Base-by-base conservation (phyloP, 1,140 invertebrate species). In the Philopotamus ludificatus region DNA sequence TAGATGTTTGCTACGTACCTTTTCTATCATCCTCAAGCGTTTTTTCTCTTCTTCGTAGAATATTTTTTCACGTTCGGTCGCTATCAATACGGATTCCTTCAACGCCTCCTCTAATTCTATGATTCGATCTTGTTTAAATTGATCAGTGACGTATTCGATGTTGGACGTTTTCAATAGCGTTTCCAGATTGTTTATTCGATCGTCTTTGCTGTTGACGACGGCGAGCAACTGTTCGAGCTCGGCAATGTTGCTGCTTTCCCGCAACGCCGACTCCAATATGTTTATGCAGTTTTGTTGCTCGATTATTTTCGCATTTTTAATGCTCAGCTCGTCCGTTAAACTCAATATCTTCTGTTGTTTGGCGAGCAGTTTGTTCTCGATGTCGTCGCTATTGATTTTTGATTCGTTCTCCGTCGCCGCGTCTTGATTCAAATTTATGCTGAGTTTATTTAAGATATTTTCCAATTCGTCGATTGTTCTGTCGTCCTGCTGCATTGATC, bases 71-170 rank as follows among this genome's bases (percentile, higher is more conserved):
- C 83, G 77, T 59, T 89, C 85, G 1, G 83, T 82, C 12, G 85
- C 83, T 65, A 89, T 85, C 67, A 83, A 73, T 28, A 89, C 81
- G 22, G 84, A 87, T 71, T 87, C 85, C 63, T 86, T 83, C 21
- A 94, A 77, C 3, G 90, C 90, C 63, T 91, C 85, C 75, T 94
- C 90, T 45, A 95, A 75, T 77, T 93, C 90, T 69, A 89, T 82
- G 68, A 94, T 90, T 58, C 88, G 82, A 16, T 76, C 73, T 54
- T 82, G 79, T 26, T 77, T 74, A 68, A 82, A 75, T 49, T 82
- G 80, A 22, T 64, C 26, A 10, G 60, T 34, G 10, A 65, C 50
- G 53, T 50, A 70, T 41, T 64, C 23, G 2, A 70, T 49, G 51
- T 64, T 61, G n/a, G 68, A 65, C 41, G 54, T 15, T 66, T 81